Base-by-base conservation (phyloP, 30 jellyfish, hydroid and myxozoan species). In the Mastigias papua region DNA sequence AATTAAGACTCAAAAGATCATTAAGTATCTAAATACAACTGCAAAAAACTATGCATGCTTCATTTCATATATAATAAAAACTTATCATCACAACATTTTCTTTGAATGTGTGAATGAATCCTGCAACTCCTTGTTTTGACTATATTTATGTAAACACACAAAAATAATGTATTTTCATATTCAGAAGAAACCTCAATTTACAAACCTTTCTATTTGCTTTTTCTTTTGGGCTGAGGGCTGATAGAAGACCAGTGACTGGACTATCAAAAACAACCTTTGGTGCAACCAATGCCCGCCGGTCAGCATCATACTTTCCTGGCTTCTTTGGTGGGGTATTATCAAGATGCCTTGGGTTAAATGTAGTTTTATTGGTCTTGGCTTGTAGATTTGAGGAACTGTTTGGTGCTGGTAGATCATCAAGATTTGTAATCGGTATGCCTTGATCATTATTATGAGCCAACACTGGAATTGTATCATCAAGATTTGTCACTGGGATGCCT, bases 281-380 rank as follows among this genome's bases (percentile, higher is more conserved):
- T 0, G 93, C 84, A 2, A 84, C 84, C n/a, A 84, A 49, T 37
- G 62, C 81, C 35, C 87, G 50, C 58, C 89, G 51, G 49, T 78
- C 89, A 33, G 93, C 86, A 30, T 84, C 93, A 70, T 84, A 69
- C 28, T 84, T 69, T n/a, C 84, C 93, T 15, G 84, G 87, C 57
- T 84, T 84, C 42, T 84, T 84, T 25, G 22, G 35, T 31, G 93
- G 71, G 4, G 57, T n/a, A 46, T 50, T 49, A n/a, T 26, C 48
- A 58, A 5, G 21, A 22, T 31, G 28, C 32, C 28, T 78, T 27
- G 30, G 34, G 26, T 17, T 67, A 51, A 21, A n/a, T n/a, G n/a
- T n/a, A n/a, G n/a, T n/a, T n/a, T n/a, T n/a, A n/a, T n/a, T n/a
- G n/a, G n/a, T n/a, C n/a, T n/a, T n/a, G n/a, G n/a, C n/a, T n/a